Conservation (phyloP, 2,113 vertebrate genomes). For the Synchiropus splendidus region DNA sequence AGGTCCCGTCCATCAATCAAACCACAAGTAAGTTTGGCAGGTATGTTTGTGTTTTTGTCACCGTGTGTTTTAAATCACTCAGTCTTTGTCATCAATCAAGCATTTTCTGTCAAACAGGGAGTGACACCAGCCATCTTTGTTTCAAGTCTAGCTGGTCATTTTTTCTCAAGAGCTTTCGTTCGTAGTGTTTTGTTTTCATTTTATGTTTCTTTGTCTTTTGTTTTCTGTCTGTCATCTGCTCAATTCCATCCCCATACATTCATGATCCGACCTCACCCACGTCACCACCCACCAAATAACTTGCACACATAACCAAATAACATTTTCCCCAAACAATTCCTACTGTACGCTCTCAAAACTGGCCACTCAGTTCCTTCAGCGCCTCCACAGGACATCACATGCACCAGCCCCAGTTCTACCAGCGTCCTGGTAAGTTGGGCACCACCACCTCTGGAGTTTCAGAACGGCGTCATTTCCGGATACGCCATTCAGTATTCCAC, state of each 20-base stretch:
- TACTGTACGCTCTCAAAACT: constrained; percentile 38
- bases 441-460: constrained; percentile 83
- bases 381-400: constrained; percentile 93
- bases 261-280: constrained; percentile 43
- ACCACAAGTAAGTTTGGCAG: constrained; percentile 51
- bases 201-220: constrained; percentile 68
- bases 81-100: constrained; percentile 69
- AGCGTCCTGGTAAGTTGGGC: constrained; percentile 98
- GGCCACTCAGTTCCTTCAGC: constrained; percentile 91
- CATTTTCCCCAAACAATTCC: constrained; percentile 40
- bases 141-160: constrained; percentile 30
- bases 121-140: constrained; percentile 62
- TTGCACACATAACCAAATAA: constrained; percentile 41
- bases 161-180: constrained; percentile 36
- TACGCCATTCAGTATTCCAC: constrained; percentile 86
- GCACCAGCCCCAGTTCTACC: constrained; percentile 91
- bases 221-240: constrained; percentile 77
- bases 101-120: constrained; percentile 60
- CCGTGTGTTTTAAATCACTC: constrained; percentile 45
- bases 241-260: constrained; percentile 63
- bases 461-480: constrained; percentile 85
- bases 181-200: constrained; percentile 62
- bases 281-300: constrained; percentile 42
- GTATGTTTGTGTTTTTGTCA: constrained; percentile 52
- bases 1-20: constrained; percentile 28